phyloP scores from a whole-genome alignment of 2,797 vertebrate species.

The Benthosema pterotum region DNA sequence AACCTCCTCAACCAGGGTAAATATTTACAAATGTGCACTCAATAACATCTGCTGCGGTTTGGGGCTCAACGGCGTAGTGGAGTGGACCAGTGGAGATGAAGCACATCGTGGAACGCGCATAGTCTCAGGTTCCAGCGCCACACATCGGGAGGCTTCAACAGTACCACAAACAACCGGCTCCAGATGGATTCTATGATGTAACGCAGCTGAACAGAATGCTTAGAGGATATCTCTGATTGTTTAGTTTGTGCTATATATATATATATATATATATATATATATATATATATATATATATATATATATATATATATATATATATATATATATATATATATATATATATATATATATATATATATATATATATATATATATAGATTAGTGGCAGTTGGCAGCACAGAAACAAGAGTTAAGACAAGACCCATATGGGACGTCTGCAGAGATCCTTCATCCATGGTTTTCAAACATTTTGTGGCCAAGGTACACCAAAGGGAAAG shows the following conservation, averaged over 20 bases:
- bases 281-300: too few species aligned
- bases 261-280: too few species aligned
- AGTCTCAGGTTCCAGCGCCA: conserved; percentile 64
- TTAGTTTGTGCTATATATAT: conserved; percentile 37
- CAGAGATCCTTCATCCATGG: conserved; percentile 13
- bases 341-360: too few species aligned
- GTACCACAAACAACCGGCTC: conserved; percentile 68
- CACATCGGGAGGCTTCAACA: conserved; percentile 54
- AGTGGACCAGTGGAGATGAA: conserved; percentile 46
- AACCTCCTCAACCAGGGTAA: conserved; percentile 56
- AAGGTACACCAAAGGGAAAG: too few species aligned
- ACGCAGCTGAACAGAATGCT: conserved; percentile 58
- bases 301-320: too few species aligned
- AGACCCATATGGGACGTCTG: conserved; percentile 48
- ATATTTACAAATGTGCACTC: conserved; percentile 74
- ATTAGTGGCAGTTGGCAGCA: conserved; percentile 49
- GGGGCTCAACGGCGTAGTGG: conserved; percentile 34
- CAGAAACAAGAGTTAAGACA: conserved; percentile 43
- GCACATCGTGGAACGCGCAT: conserved; percentile 54
- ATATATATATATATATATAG: too few species aligned
- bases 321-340: too few species aligned
- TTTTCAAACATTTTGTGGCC: too few species aligned
- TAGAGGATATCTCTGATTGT: conserved; percentile 55
- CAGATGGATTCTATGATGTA: conserved; percentile 69
- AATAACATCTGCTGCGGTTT: conserved; percentile 71